Evolutionary conservation across 2,113 vertebrate species (phyloP), one percentile per base, ranked within the genome.

Genomic region (Nannospalax galili): DNA sequence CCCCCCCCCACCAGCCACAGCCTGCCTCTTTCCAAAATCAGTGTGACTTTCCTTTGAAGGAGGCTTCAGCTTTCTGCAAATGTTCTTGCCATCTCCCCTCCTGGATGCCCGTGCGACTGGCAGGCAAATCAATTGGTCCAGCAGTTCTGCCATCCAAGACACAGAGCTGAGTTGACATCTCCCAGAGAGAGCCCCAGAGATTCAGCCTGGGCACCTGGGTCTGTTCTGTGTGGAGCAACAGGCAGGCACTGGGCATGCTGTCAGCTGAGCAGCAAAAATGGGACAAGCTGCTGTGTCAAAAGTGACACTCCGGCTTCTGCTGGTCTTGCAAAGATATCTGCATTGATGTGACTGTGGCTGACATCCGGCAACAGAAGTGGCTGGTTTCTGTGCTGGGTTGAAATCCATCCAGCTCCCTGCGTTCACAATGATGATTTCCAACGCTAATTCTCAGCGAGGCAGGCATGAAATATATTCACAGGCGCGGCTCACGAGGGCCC

Each of bases 261-360:
- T 98, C 98, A 97, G 97, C 98, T n/a, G 96, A 96, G 96, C 96
- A 48, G 98, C 78, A 97, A 90, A 93, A 98, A 97, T n/a, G 98
- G 98, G 98, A 98, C 97, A 95, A 90, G 96, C 96, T 88, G 95
- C 97, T 78, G 90, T 98, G 98, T 98, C 98, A 98, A 96, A 98
- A 98, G 96, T 97, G 98, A 98, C 98, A 98, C 12, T 1, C 48
- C 60, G 79, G 97, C 98, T 98, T 97, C 98, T 92, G 95, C 97
- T 94, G 98, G 98, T 91, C 98, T 98, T 97, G 98, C 97, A 97
- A 97, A 97, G 98, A 96, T 94, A 92, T 98, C 97, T 96, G 98
- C 90, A 28, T 96, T 96, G 98, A 97, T 97, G 98, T 96, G 98
- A 96, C 98, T 97, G 97, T 78, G 88, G 97, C 97, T 97, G 98